A percentile compares a stretch with the other conserved stretches of the same genome.
Evolutionary conservation across 1,140 invertebrate species (phyloP).

Genomic region (Neodiprion lecontei): DNA sequence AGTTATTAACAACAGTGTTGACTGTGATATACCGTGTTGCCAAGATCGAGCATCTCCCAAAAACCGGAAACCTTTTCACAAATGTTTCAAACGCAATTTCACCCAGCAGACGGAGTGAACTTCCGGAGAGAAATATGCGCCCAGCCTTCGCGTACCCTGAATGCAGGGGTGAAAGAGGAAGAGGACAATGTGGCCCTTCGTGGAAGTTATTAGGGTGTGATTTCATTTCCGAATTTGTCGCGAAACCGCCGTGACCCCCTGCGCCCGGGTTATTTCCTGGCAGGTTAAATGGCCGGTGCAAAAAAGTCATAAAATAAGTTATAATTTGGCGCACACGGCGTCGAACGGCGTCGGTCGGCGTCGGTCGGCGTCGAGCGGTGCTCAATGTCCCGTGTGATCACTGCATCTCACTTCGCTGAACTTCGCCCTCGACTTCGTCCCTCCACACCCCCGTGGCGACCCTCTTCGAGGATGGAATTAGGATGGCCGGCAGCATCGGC

Average conservation of each 20-base stretch:
- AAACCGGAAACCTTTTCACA: too few species aligned
- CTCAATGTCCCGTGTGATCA: conserved; percentile 64
- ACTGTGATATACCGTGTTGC: too few species aligned
- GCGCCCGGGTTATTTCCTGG: conserved; percentile 23
- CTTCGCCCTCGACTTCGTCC: conserved; percentile 50
- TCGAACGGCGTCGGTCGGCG: conserved; percentile 44
- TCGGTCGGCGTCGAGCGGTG: conserved; percentile 51
- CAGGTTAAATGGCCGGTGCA: conserved; percentile 61
- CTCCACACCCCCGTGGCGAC: background rate
- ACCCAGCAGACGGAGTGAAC: too few species aligned
- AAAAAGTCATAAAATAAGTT: conserved; percentile 65
- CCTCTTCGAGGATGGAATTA: background rate
- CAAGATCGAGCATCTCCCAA: too few species aligned
- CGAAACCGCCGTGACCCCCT: conserved; percentile 34
- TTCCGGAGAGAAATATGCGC: too few species aligned
- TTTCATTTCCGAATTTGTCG: conserved; percentile 60
- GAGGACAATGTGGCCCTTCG: background rate
- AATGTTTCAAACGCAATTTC: too few species aligned
- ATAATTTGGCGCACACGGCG: conserved; percentile 59
- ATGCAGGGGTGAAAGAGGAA: too few species aligned
- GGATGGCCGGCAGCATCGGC: background rate
- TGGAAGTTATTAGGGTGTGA: conserved; percentile 60
- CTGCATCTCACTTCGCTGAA: conserved; percentile 57
- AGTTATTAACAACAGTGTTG: too few species aligned
- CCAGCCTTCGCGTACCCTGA: too few species aligned